Base-by-base conservation (phyloP, 2,113 vertebrate species). In the Calidris pugnax region DNA sequence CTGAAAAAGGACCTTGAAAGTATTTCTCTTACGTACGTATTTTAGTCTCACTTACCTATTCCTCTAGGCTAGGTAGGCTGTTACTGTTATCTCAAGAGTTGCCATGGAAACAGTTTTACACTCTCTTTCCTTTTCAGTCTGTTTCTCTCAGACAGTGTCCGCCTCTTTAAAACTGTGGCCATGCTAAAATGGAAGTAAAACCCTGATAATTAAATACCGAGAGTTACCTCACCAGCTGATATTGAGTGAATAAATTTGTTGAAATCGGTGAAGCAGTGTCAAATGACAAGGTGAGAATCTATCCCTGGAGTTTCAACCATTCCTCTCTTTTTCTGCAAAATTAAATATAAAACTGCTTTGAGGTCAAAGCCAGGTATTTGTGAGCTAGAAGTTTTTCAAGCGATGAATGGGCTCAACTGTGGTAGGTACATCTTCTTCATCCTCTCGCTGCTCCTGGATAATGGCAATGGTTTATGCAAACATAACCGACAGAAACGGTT, bases 21-120 rank as follows among this genome's bases (percentile, higher is more conserved):
- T 90, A 77, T 96, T 98, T 96, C 94, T 97, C 92, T 95, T 90
- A 72, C 81, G 74, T 87, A 86, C 14, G 39, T 94, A 97, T 98
- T 97, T 97, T 96, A 96, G 87, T 95, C 84, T 97, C 90, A 81
- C 79, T 96, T 93, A 96, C 95, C 92, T 97, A 90, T 90, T 83
- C 95, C 96, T 97, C 77, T 85, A 90, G 97, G 94, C 96, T 96
- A 93, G 91, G 82, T 96, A 97, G 89, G 82, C 86, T 80, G 94
- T 94, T 96, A 94, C 85, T 89, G 84, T 97, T 98, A 97, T 85
- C 95, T 87, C 84, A 82, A 83, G 90, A 63, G 97, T 98, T 98
- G 86, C 97, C 83, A 98, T 98, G 95, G 98, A 97, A 98, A 98
- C 98, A 59, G 60, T 94, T 96, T 96, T 95, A 94, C 53, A 47